A percentile compares a stretch with the other conserved stretches of the same genome.
phyloP scores from a whole-genome alignment of 2,797 vertebrate genomes.

The Darevskia nairensis region DNA sequence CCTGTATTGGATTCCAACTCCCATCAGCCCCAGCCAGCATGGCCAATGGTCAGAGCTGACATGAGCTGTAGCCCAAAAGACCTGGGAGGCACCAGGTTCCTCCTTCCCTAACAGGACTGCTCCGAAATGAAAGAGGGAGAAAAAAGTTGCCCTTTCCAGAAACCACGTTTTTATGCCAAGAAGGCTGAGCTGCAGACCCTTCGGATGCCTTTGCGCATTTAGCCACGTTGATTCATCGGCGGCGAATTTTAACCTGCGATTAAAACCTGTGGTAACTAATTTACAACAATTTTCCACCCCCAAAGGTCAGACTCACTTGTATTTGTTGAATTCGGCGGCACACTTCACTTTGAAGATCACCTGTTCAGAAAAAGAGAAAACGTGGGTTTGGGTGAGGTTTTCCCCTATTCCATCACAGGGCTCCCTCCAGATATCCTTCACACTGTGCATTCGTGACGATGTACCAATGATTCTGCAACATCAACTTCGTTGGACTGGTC shows the following conservation, averaged over 20 bases:
- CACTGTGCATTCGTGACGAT: too few relatives aligned
- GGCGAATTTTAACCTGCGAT: neutral
- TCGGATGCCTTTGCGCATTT: neutral
- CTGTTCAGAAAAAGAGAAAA: conserved; percentile 71
- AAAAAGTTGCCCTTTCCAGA: too few relatives aligned
- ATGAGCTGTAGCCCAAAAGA: too few relatives aligned
- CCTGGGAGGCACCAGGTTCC: too few relatives aligned
- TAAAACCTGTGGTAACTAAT: conserved; percentile 28
- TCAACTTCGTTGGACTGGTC: too few relatives aligned
- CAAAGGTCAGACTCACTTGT: conserved; percentile 86
- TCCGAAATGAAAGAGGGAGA: neutral
- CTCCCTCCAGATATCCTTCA: too few relatives aligned
- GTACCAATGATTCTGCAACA: too few relatives aligned
- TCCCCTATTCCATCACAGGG: neutral
- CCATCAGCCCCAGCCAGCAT: too few relatives aligned
- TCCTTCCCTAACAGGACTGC: neutral
- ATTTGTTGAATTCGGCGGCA: conserved; percentile 94
- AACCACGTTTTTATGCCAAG: neutral
- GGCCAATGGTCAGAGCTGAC: too few relatives aligned
- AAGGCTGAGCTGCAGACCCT: neutral
- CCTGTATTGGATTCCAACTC: too few relatives aligned
- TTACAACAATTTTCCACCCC: neutral
- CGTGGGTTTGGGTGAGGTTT: neutral
- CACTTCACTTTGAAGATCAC: conserved; percentile 97
- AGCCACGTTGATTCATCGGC: neutral